phyloP scores from a whole-genome alignment of 2,797 vertebrate genomes.

The Philypnodon macrostomus region DNA sequence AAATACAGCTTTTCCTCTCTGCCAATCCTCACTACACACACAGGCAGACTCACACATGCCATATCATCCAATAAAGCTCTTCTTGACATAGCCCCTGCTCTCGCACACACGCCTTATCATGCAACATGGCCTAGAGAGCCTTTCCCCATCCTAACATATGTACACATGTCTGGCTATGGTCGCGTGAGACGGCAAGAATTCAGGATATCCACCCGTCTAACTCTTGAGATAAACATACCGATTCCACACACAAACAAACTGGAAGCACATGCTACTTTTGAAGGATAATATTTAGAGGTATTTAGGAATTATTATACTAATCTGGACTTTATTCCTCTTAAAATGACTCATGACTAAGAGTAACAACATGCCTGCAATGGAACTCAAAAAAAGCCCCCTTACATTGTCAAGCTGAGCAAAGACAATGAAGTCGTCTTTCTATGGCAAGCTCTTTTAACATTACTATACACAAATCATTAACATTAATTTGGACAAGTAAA shows the following conservation, averaged over 20 bases:
- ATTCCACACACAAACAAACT: constrained; percentile 14
- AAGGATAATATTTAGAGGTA: not conserved
- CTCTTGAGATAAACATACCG: constrained; percentile 32
- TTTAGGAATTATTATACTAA: not conserved
- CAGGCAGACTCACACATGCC: constrained; percentile 19
- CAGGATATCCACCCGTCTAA: constrained; percentile 44
- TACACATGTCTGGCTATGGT: constrained; percentile 58
- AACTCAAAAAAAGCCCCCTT: too few relatives aligned
- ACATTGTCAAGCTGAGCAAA: not conserved
- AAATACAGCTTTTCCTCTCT: constrained; percentile 11
- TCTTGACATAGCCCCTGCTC: constrained; percentile 15
- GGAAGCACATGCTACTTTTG: not conserved
- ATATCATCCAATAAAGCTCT: constrained; percentile 36
- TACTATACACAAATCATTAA: too few relatives aligned
- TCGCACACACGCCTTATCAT: constrained; percentile 41
- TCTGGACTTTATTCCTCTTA: not conserved
- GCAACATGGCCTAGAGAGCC: constrained; percentile 47
- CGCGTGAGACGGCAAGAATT: constrained; percentile 48
- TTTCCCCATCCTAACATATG: constrained; percentile 46
- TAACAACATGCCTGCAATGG: not conserved
- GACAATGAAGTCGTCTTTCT: too few relatives aligned
- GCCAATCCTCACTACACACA: constrained; percentile 15
- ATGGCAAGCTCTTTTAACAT: too few relatives aligned
- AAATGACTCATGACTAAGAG: not conserved
- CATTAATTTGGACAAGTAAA: too few relatives aligned